Base-by-base conservation (phyloP, 2,113 vertebrate genomes). In the Mormoops blainvillei region DNA sequence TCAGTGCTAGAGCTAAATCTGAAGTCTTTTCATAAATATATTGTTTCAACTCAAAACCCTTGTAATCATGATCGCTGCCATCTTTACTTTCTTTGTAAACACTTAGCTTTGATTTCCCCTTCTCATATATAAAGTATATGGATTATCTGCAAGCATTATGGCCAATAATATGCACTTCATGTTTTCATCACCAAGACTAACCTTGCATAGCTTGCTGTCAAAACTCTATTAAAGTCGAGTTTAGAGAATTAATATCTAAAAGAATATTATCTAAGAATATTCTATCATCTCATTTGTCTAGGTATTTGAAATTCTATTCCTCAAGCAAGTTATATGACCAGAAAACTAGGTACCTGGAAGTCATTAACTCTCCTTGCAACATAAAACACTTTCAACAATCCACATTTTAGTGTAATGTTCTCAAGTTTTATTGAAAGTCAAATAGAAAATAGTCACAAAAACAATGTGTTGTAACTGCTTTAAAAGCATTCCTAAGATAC, bases 351-450 rank as follows among this genome's bases (percentile, higher is more conserved):
- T 67, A 80, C 63, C 77, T 94, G 63, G 65, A 90, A 87, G 14
- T 68, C 18, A 94, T 68, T 63, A 73, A 6, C 43, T 68, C 4
- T 41, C 31, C 31, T 43, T 22, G 11, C 38, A 45, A 74, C 14
- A 73, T 28, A 95, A 92, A 90, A 68, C 11, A 61, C 33, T 56
- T 87, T 92, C 50, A 50, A 68, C 22, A 50, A 84, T 56, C 36
- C 28, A 67, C 7, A 16, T 61, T 94, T 87, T 90, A 52, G 2
- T 45, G 26, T 90, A 76, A 58, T 61, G 11, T 54, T 84, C 36
- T 87, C 7, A 74, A 50, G 31, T 74, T 87, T 94, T 80, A 68
- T 36, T 91, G 18, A 41, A 95, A 95, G 71, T 87, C n/a, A 73
- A 20, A 56, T 54, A 87, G 56, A 87, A 95, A 89, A 77, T 38